Conservation (phyloP, 2,113 vertebrate genomes). For the Ageneiosus marmoratus region DNA sequence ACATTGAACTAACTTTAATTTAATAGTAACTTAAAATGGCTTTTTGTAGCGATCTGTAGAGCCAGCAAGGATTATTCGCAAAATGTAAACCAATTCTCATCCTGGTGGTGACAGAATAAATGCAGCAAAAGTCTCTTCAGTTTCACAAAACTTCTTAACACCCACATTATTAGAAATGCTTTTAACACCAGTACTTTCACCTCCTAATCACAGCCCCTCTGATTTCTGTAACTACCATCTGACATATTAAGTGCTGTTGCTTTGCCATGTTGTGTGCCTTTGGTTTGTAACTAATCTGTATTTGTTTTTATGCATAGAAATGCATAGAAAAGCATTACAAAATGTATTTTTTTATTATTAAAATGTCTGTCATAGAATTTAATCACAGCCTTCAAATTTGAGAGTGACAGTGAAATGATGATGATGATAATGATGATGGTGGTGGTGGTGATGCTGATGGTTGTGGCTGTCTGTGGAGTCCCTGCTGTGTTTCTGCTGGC, state of each 20-base stretch:
- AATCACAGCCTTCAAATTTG: background rate
- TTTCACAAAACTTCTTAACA: background rate
- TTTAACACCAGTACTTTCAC: background rate
- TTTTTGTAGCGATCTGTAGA: background rate
- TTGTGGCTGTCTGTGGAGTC: constrained; percentile 14
- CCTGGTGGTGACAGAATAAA: background rate
- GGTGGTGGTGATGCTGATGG: background rate
- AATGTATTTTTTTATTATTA: background rate
- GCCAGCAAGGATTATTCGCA: background rate
- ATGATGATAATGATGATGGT: background rate
- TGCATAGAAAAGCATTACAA: background rate
- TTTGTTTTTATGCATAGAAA: background rate
- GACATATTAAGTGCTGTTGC: background rate
- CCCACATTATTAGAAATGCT: background rate
- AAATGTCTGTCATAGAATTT: background rate
- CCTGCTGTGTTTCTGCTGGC: constrained; percentile 33
- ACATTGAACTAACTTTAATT: constrained; percentile 21
- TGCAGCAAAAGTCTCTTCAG: background rate
- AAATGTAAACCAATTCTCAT: background rate
- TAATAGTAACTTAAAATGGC: background rate
- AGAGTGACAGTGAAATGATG: background rate
- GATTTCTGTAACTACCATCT: background rate
- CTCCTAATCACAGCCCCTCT: background rate
- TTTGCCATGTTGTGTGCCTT: background rate
- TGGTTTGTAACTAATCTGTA: background rate